Evolutionary conservation across 2,113 vertebrate genomes (phyloP), one percentile per base, ranked within the genome.

Genomic region (Dendropsophus ebraccatus): DNA sequence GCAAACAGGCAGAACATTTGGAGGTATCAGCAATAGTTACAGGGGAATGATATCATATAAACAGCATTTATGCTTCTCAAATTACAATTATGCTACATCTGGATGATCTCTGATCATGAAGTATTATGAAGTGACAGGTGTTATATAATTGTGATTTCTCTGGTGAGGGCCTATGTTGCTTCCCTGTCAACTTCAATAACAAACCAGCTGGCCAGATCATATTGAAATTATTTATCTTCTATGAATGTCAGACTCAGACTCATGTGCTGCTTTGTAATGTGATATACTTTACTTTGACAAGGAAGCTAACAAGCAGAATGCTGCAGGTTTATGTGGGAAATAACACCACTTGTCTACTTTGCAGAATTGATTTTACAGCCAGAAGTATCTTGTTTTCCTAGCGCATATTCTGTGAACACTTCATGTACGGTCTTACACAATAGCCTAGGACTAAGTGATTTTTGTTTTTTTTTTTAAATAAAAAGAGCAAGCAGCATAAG

Each of bases 141-240:
- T 85, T 74, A 88, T 89, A 91, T 90, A 89, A 87, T 88, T 0
- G 11, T 89, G 88, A 94, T 94, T 93, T 94, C 91, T 94, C 91
- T 89, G 88, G 89, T 85, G 90, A 89, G 89, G 58, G 56, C 92
- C 9, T 45, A 81, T 87, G 77, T 88, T 90, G 87, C 87, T 90
- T 91, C 87, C 89, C 89, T 94, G 92, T 93, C 93, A 92, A 85
- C 84, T 93, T 93, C 89, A 90, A 94, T 91, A 92, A 83, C 37
- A 90, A 91, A 91, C 88, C 82, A 91, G 87, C 87, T 79, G 89
- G 90, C 88, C 89, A 88, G 91, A 91, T 84, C 91, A 93, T 91
- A 90, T 89, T 87, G 88, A 91, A 92, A 91, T 91, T 67, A 90
- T 92, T 93, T 91, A 89, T 91, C 88, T 87, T 90, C 87, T 88